phyloP scores from a whole-genome alignment of 2,797 vertebrate species.

The Aulostomus chinensis region DNA sequence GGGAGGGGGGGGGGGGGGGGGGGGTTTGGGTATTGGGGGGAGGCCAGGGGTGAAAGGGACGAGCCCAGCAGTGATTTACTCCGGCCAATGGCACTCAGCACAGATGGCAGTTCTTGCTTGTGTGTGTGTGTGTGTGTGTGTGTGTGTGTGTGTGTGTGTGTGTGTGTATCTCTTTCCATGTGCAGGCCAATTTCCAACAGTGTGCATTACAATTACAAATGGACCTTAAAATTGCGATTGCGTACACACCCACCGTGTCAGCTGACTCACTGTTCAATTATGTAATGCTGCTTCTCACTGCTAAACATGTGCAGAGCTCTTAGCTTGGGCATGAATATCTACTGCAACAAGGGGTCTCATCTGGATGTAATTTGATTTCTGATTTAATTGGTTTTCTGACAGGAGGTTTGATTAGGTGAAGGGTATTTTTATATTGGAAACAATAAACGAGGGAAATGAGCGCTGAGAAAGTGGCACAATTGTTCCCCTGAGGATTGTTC shows the following conservation, averaged over 20 bases:
- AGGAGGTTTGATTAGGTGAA: not conserved
- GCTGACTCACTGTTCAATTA: conserved; percentile 22
- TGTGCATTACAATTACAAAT: conserved; percentile 59
- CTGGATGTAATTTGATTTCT: no score
- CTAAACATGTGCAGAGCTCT: conserved; percentile 18
- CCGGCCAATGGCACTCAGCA: conserved; percentile 56
- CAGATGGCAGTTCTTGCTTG: conserved; percentile 60
- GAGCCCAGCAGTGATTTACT: conserved; percentile 66
- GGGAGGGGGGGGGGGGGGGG: no score
- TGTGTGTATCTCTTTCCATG: no score
- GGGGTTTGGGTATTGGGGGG: conserved; percentile 20
- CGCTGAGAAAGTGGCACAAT: not conserved
- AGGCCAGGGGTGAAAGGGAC: conserved; percentile 27
- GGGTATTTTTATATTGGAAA: conserved; percentile 6
- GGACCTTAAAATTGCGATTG: conserved; percentile 59
- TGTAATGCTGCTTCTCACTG: conserved; percentile 17
- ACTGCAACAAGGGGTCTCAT: not conserved
- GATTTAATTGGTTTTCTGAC: conserved; percentile 14
- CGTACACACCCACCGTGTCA: conserved; percentile 11
- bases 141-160: conserved; percentile 3
- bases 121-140: conserved; percentile 12
- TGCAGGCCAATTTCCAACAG: conserved; percentile 35
- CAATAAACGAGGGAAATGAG: no score
- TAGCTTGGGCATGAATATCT: conserved; percentile 7
- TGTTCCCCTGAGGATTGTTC: conserved; percentile 2